These are phyloP conservation scores for Agrotis clavis DNA, from an alignment of 2,888 invertebrate genomes.

Conservation along the genomic window DNA sequence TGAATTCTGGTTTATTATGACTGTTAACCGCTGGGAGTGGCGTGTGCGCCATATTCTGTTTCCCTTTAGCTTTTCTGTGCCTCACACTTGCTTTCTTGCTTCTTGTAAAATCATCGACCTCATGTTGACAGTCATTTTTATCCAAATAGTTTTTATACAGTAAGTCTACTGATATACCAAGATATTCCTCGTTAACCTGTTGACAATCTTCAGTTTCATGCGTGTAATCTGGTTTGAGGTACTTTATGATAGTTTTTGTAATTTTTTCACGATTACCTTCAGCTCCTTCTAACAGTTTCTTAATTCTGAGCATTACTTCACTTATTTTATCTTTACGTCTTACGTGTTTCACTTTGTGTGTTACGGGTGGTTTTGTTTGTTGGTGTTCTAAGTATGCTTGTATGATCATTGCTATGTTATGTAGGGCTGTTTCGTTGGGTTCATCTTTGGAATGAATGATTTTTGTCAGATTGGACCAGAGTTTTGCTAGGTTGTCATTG, in stretches of 20 bases:
- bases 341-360: slow-evolving; percentile 32
- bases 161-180: slow-evolving; percentile 43
- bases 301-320: slow-evolving; percentile 32
- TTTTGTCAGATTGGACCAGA: slow-evolving; percentile 60
- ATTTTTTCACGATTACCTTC: slow-evolving; percentile 40
- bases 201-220: slow-evolving; percentile 42
- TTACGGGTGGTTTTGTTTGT: slow-evolving; percentile 22
- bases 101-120: slow-evolving; percentile 24
- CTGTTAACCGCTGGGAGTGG: background rate
- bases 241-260: slow-evolving; percentile 33
- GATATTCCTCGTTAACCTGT: slow-evolving; percentile 46
- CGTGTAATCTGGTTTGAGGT: slow-evolving; percentile 49
- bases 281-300: slow-evolving; percentile 36
- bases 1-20: slow-evolving; percentile 17
- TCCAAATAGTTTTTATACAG: slow-evolving; percentile 52
- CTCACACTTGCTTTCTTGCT: slow-evolving; percentile 4
- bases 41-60: background rate
- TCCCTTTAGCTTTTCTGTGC: background rate
- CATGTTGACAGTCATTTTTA: slow-evolving; percentile 42
- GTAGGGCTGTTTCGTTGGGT: slow-evolving; percentile 50
- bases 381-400: slow-evolving; percentile 63
- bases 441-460: slow-evolving; percentile 38
- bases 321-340: slow-evolving; percentile 40
- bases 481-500: slow-evolving; percentile 61
- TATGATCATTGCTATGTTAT: slow-evolving; percentile 65